Conservation (phyloP, 2,113 vertebrate genomes). For the Pteruthius melanotis region DNA sequence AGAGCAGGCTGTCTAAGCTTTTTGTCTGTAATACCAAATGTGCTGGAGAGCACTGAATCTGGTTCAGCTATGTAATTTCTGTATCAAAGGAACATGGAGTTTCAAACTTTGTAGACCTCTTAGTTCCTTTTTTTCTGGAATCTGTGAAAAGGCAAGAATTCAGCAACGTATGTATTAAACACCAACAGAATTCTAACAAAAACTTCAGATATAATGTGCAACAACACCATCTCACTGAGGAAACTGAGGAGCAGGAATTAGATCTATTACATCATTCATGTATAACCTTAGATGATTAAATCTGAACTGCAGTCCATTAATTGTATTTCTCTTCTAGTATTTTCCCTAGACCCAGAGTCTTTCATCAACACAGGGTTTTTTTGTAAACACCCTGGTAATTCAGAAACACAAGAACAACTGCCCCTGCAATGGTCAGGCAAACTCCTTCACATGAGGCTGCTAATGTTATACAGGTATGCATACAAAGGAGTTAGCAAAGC, state of each 20-base stretch:
- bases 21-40: background rate
- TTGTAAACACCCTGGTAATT: background rate
- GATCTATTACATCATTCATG: background rate
- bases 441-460: background rate
- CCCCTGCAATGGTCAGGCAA: background rate
- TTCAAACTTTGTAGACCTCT: background rate
- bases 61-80: background rate
- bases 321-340: background rate
- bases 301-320: background rate
- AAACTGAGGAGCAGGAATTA: background rate
- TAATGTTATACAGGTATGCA: fast-evolving
- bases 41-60: background rate
- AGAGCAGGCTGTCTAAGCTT: background rate
- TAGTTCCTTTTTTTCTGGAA: background rate
- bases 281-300: background rate
- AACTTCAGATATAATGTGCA: background rate
- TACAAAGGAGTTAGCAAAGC: background rate
- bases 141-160: background rate
- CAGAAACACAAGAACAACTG: background rate
- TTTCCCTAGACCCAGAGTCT: background rate
- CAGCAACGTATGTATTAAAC: background rate
- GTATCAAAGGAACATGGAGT: background rate
- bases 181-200: background rate
- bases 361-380: background rate
- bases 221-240: background rate